Percentiles rank a stretch among this genome's conserved stretches.
phyloP scores from a whole-genome alignment of 2,797 vertebrate species.

The Channa striata region DNA sequence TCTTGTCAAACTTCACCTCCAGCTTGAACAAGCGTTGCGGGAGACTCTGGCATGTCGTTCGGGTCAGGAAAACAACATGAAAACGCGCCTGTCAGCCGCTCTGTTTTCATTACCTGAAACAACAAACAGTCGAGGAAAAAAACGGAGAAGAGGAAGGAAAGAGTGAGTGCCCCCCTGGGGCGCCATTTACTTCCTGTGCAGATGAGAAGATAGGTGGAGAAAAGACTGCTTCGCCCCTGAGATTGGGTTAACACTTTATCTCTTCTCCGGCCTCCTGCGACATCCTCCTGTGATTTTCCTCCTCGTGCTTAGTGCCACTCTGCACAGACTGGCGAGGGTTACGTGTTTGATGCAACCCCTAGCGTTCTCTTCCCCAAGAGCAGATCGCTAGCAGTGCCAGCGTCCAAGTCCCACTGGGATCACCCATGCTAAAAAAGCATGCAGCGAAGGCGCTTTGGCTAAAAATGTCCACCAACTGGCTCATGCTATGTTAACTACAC shows the following conservation, averaged over 20 bases:
- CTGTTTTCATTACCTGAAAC: conserved; percentile 84
- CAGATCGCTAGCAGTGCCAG: conserved; percentile 14
- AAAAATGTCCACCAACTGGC: conserved; percentile 68
- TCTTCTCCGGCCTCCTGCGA: conserved; percentile 17
- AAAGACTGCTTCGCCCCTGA: conserved; percentile 46
- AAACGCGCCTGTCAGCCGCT: conserved; percentile 80
- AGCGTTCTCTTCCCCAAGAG: conserved; percentile 45
- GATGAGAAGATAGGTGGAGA: conserved; percentile 79
- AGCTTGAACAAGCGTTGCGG: conserved; percentile 74
- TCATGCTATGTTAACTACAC: conserved; percentile 67
- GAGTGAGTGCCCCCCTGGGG: conserved; percentile 72
- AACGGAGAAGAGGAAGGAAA: conserved; percentile 68
- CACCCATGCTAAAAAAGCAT: conserved; percentile 62
- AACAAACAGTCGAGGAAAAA: conserved; percentile 73
- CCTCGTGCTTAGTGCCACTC: neutral
- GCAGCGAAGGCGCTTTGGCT: conserved; percentile 52
- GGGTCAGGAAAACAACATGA: conserved; percentile 77
- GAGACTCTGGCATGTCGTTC: conserved; percentile 75
- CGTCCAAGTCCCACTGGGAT: conserved; percentile 49
- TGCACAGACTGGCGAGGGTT: neutral
- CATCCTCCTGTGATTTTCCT: neutral
- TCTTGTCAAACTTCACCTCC: conserved; percentile 78
- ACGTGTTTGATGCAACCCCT: neutral
- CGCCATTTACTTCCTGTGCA: conserved; percentile 76
- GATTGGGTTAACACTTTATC: conserved; percentile 55